Percentiles rank a stretch among this genome's conserved stretches.
These are phyloP conservation scores for Siniperca scherzeri DNA, from an alignment of 2,797 vertebrate genomes.

Conservation along the genomic window DNA sequence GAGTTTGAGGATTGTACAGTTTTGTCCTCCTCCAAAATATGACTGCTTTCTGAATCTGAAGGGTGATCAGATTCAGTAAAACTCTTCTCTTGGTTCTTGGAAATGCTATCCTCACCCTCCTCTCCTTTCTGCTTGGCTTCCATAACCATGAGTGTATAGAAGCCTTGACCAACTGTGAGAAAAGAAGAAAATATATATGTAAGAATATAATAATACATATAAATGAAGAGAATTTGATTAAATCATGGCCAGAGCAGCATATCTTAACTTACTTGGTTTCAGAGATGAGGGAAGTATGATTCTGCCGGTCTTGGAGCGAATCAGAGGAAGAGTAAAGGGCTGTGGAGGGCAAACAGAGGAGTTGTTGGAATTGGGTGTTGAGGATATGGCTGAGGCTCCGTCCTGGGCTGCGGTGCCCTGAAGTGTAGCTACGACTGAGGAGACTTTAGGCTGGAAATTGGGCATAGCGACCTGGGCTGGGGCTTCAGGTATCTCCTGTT, in stretches of 20 bases:
- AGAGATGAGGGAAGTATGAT: conserved; percentile 80
- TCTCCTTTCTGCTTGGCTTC: conserved; percentile 13
- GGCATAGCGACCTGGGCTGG: neutral
- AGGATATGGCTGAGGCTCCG: neutral
- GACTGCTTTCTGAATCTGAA: neutral
- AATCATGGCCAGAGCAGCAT: neutral
- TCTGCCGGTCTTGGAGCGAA: conserved; percentile 77
- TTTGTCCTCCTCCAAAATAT: conserved; percentile 74
- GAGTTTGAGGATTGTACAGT: conserved; percentile 12
- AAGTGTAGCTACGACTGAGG: neutral
- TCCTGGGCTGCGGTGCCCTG: neutral
- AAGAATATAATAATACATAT: neutral
- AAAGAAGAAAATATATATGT: neutral
- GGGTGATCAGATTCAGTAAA: neutral
- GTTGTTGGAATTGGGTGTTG: neutral
- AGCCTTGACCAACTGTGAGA: conserved; percentile 59
- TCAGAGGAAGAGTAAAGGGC: conserved; percentile 52
- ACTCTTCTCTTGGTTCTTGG: neutral
- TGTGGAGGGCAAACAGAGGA: rapidly evolving
- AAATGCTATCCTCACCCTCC: neutral
- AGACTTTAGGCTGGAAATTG: neutral
- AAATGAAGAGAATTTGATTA: neutral
- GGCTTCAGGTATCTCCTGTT: neutral
- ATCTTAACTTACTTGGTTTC: conserved; percentile 71
- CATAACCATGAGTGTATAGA: conserved; percentile 68